These are phyloP conservation scores for Phoeniculus purpureus DNA, from an alignment of 2,797 vertebrate genomes.

Conservation along the genomic window DNA sequence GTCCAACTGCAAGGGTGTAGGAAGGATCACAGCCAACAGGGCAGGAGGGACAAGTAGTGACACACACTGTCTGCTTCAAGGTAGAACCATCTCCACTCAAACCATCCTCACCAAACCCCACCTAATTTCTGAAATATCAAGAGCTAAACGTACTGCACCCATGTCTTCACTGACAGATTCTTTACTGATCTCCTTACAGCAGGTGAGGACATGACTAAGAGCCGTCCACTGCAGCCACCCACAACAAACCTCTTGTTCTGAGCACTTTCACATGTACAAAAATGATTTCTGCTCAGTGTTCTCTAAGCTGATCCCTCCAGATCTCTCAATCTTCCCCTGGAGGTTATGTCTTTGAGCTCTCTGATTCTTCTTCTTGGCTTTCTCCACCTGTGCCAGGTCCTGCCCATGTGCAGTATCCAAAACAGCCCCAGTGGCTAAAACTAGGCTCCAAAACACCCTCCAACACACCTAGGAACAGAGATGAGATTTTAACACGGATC, in stretches of 20 bases:
- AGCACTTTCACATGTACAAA: not conserved
- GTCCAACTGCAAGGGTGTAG: not conserved
- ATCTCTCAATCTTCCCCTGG: not conserved
- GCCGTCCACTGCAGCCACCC: not conserved
- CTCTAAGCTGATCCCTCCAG: not conserved
- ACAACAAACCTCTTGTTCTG: not conserved
- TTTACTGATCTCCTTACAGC: not conserved
- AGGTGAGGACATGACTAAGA: not conserved
- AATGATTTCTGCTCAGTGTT: not conserved
- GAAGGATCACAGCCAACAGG: not conserved
- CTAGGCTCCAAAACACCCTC: not conserved
- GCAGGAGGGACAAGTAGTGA: not conserved
- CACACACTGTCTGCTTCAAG: not conserved
- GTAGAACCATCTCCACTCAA: not conserved
- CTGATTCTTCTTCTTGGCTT: not conserved
- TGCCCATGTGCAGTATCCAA: rapidly evolving
- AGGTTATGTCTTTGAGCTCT: not conserved
- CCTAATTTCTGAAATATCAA: not conserved
- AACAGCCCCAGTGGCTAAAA: not conserved
- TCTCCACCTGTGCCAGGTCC: not conserved
- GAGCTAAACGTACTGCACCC: not conserved
- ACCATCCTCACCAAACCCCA: not conserved
- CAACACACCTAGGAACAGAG: not conserved
- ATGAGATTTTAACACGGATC: not conserved
- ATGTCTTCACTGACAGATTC: not conserved